These are phyloP conservation scores for Australoheros scitulus DNA, from an alignment of 2,113 vertebrate species.

Conservation along the genomic window DNA sequence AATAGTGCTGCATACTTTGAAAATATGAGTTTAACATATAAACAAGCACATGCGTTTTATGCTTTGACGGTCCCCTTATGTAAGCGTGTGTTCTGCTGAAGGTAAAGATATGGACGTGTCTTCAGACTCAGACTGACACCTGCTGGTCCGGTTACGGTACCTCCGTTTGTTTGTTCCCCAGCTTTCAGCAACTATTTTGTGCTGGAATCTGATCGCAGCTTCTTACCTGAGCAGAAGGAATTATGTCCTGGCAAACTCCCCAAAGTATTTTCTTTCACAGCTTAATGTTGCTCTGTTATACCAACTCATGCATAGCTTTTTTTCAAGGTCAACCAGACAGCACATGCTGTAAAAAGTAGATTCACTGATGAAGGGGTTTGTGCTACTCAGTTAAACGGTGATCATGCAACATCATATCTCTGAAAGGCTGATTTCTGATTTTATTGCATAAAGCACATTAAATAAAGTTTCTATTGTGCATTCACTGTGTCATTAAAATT, in stretches of 20 bases:
- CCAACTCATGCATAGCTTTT: not conserved
- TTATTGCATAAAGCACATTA: not conserved
- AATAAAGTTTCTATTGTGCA: not conserved
- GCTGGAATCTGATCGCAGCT: conserved; percentile 5
- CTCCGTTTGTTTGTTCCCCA: conserved; percentile 48
- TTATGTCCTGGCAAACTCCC: not conserved
- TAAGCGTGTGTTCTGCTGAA: conserved; percentile 25
- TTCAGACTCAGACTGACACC: conserved; percentile 69
- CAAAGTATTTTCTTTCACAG: not conserved
- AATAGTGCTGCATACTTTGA: not conserved
- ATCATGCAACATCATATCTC: fast-evolving
- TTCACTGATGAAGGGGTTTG: not conserved
- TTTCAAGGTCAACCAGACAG: not conserved
- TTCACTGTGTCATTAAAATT: not conserved
- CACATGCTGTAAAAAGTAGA: not conserved
- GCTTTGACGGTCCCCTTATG: conserved; percentile 25
- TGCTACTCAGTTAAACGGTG: not conserved
- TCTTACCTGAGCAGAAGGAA: not conserved
- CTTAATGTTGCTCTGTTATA: not conserved
- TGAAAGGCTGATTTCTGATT: not conserved
- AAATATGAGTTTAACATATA: not conserved
- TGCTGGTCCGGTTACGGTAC: conserved; percentile 46
- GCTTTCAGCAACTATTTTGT: not conserved
- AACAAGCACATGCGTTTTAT: conserved; percentile 2
- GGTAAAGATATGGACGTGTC: not conserved